These are phyloP conservation scores for Onchidella celtica DNA, from an alignment of 2,888 invertebrate species.

Conservation along the genomic window DNA sequence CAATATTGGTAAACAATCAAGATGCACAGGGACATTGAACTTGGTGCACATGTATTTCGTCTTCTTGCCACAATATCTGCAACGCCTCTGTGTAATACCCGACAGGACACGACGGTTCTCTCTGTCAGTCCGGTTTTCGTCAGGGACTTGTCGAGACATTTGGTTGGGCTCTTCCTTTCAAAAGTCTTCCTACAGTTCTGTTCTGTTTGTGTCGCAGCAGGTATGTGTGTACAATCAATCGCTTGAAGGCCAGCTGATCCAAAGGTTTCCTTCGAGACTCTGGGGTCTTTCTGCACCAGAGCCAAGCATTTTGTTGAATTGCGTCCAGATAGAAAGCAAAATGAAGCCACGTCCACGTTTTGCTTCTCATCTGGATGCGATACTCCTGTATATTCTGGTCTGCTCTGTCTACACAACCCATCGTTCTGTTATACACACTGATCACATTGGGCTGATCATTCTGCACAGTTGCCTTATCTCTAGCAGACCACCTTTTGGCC, in stretches of 20 bases:
- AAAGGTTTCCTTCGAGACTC: not conserved
- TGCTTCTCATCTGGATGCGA: not conserved
- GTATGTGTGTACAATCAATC: not conserved
- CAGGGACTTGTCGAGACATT: not conserved
- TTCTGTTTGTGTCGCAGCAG: not conserved
- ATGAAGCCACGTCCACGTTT: constrained; percentile 28
- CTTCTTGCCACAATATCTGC: constrained; percentile 7
- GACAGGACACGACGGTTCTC: not conserved
- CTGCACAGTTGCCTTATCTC: not conserved
- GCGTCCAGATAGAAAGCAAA: not conserved
- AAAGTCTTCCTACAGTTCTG: not conserved
- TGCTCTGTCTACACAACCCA: not conserved
- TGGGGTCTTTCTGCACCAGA: not conserved
- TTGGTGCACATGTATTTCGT: not conserved
- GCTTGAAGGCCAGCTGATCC: not conserved
- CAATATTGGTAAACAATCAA: not conserved
- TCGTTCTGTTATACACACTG: not conserved
- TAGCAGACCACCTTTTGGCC: constrained; percentile 5
- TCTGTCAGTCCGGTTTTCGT: not conserved
- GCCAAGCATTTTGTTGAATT: not conserved
- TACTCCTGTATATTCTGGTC: constrained; percentile 27
- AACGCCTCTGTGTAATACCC: not conserved
- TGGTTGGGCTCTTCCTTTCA: not conserved
- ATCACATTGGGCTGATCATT: not conserved
- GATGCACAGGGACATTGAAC: not conserved